These are phyloP conservation scores for Mythimna ferrago DNA, from an alignment of 2,888 invertebrate genomes.

Conservation along the genomic window DNA sequence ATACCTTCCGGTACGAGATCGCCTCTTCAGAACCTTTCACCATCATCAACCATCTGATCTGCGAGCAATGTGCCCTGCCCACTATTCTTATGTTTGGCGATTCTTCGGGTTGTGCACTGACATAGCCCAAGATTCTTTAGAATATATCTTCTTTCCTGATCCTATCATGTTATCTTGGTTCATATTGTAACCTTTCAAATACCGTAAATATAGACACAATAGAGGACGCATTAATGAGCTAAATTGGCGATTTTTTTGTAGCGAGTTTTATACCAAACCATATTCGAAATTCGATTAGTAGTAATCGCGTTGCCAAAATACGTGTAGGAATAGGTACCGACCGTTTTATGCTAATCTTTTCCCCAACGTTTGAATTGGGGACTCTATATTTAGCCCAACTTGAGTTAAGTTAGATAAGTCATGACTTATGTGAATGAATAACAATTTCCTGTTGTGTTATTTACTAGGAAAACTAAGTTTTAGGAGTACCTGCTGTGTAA, in stretches of 20 bases:
- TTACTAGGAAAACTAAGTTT: neutral
- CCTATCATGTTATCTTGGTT: too few species aligned
- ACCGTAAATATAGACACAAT: too few species aligned
- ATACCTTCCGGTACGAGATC: too few species aligned
- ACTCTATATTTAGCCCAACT: slow-evolving; percentile 4
- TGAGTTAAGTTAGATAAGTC: slow-evolving; percentile 6
- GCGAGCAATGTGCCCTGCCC: too few species aligned
- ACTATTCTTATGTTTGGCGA: too few species aligned
- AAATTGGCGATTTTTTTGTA: neutral
- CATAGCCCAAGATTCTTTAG: too few species aligned
- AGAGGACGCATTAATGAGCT: too few species aligned
- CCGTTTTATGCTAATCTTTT: slow-evolving; percentile 34
- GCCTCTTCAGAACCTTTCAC: too few species aligned
- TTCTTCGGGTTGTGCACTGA: too few species aligned
- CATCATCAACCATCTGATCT: too few species aligned
- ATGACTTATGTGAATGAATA: slow-evolving; percentile 5
- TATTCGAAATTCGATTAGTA: neutral
- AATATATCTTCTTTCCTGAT: too few species aligned
- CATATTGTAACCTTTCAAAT: too few species aligned
- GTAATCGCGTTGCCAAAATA: slow-evolving; percentile 8
- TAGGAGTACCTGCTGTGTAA: neutral
- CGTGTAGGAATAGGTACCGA: slow-evolving; percentile 5
- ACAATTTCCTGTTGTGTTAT: slow-evolving; percentile 1
- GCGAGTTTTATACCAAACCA: neutral
- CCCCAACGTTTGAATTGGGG: slow-evolving; percentile 20